Evolutionary conservation across 2,113 vertebrate genomes (phyloP).

Genomic region (Paracanthobrama guichenoti): DNA sequence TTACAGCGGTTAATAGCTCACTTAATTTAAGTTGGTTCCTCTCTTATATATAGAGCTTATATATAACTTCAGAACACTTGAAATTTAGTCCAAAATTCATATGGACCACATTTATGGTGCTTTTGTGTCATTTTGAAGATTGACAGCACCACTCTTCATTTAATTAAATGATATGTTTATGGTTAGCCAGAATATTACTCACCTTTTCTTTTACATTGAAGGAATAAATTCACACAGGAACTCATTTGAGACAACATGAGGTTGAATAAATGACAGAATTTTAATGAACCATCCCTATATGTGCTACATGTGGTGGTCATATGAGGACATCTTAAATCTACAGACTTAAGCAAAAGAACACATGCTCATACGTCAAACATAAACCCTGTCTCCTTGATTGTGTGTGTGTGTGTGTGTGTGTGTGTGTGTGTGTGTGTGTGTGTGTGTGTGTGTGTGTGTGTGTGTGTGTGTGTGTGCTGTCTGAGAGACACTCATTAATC

Average conservation of each 20-base stretch:
- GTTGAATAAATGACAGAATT: neutral
- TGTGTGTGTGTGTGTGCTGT: constrained; percentile 26
- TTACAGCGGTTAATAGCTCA: neutral
- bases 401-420: constrained; percentile 26
- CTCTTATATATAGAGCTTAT: neutral
- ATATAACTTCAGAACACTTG: neutral
- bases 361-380: constrained; percentile 47
- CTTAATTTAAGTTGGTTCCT: neutral
- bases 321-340: neutral
- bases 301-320: neutral
- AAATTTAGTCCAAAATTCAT: neutral
- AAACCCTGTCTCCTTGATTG: neutral
- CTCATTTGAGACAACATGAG: neutral
- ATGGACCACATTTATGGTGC: neutral
- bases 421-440: constrained; percentile 38
- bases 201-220: neutral
- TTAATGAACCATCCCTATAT: neutral
- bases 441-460: constrained; percentile 23
- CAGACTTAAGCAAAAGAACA: constrained; percentile 8
- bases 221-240: neutral
- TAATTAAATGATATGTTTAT: neutral
- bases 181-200: neutral
- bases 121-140: neutral
- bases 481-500: constrained; percentile 76
- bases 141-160: neutral